These are phyloP conservation scores for Epinotia brunnichana DNA, from an alignment of 2,888 invertebrate species.

Conservation along the genomic window DNA sequence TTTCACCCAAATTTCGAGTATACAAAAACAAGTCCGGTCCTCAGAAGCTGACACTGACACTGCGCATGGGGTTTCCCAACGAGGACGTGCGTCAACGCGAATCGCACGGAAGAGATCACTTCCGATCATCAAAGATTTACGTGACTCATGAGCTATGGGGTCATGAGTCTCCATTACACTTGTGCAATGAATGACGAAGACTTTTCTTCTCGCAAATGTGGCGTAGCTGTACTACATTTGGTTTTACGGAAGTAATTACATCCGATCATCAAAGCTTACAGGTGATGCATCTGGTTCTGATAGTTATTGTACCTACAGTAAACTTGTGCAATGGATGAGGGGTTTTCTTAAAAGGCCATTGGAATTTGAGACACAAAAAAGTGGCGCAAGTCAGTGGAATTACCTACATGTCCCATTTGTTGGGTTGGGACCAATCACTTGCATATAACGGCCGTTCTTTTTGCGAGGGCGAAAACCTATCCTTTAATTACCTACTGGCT, in stretches of 20 bases:
- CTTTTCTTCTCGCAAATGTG: constrained; percentile 1
- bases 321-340: constrained; percentile 7
- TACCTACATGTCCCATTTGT: no score
- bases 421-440: no score
- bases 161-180: neutral
- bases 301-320: neutral
- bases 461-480: neutral
- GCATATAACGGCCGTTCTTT: neutral
- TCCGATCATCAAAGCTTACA: constrained; percentile 2
- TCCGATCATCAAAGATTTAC: neutral
- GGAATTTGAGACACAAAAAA: neutral
- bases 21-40: neutral
- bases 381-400: neutral
- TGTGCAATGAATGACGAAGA: constrained; percentile 5
- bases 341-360: neutral
- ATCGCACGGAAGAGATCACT: constrained; percentile 12
- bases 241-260: constrained; percentile 12
- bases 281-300: neutral
- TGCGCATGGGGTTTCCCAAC: constrained; percentile 11
- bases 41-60: neutral
- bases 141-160: neutral
- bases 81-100: constrained; percentile 11
- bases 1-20: neutral
- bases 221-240: neutral
- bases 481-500: constrained; percentile 9